Evolutionary conservation across 92 coral and sea anemone genomes (phyloP).

Genomic region (Bergia sp.): DNA sequence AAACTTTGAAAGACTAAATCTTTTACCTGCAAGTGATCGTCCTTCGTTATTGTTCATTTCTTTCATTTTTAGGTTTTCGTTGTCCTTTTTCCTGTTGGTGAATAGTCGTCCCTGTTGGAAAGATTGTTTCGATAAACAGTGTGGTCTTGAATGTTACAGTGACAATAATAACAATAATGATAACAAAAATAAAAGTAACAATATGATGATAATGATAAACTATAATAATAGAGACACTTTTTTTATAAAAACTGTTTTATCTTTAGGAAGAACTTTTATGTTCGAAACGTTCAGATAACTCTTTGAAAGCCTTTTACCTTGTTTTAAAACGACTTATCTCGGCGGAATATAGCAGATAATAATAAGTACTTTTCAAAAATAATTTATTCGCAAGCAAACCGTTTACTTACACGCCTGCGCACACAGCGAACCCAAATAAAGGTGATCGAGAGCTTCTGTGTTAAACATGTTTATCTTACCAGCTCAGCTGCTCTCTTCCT

Average conservation of each 20-base stretch:
- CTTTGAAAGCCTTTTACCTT: no score
- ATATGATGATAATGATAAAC: no score
- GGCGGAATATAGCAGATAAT: no score
- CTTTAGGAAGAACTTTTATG: no score
- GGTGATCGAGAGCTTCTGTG: neutral
- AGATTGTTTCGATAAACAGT: neutral
- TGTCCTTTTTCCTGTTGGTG: conserved; percentile 8
- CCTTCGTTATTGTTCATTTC: conserved; percentile 19
- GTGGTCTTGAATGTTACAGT: neutral
- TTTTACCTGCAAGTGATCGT: conserved; percentile 9
- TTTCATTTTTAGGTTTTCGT: neutral
- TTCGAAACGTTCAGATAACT: no score
- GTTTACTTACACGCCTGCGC: neutral
- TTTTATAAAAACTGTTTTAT: no score
- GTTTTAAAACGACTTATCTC: no score
- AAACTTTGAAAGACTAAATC: neutral
- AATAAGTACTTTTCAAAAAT: neutral
- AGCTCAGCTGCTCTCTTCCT: conserved; percentile 49
- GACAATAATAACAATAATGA: no score
- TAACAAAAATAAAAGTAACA: no score
- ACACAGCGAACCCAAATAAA: neutral
- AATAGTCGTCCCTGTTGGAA: conserved; percentile 37
- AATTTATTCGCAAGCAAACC: no score
- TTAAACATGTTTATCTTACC: neutral
- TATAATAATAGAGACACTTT: no score